phyloP scores from a whole-genome alignment of 2,888 invertebrate species.

The Cheilosia soror region DNA sequence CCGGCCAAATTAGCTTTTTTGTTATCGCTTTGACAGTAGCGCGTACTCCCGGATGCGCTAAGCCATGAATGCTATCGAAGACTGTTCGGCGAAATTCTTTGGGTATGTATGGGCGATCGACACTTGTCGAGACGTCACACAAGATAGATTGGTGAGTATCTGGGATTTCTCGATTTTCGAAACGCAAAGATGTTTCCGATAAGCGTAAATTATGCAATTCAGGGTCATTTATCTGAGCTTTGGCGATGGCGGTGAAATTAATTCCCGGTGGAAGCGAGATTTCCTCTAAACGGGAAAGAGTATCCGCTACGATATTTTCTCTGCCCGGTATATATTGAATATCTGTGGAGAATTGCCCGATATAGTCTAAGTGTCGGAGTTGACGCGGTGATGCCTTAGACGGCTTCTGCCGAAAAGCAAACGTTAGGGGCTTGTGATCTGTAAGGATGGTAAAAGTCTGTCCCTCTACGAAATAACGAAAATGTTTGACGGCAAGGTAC shows the following conservation, averaged over 20 bases:
- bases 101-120: constrained; percentile 30
- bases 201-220: constrained; percentile 38
- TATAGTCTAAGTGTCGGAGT: constrained; percentile 79
- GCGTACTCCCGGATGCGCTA: constrained; percentile 21
- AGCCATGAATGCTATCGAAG: constrained; percentile 23
- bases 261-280: constrained; percentile 37
- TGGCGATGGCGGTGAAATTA: constrained; percentile 29
- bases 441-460: constrained; percentile 63
- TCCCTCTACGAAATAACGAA: constrained; percentile 73
- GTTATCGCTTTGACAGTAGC: not conserved
- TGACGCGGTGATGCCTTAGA: constrained; percentile 80
- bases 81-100: constrained; percentile 13
- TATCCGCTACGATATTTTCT: constrained; percentile 68
- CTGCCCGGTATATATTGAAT: constrained; percentile 56
- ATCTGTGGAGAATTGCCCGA: constrained; percentile 68
- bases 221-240: constrained; percentile 37
- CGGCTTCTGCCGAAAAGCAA: constrained; percentile 78
- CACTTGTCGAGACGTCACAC: constrained; percentile 18
- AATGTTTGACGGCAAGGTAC: constrained; percentile 79
- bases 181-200: constrained; percentile 16
- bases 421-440: constrained; percentile 76
- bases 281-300: constrained; percentile 63
- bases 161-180: constrained; percentile 22
- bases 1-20: constrained; percentile 40
- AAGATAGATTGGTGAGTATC: not conserved